Evolutionary conservation across 2,113 vertebrate genomes (phyloP).

Genomic region (Dromaius novaehollandiae): DNA sequence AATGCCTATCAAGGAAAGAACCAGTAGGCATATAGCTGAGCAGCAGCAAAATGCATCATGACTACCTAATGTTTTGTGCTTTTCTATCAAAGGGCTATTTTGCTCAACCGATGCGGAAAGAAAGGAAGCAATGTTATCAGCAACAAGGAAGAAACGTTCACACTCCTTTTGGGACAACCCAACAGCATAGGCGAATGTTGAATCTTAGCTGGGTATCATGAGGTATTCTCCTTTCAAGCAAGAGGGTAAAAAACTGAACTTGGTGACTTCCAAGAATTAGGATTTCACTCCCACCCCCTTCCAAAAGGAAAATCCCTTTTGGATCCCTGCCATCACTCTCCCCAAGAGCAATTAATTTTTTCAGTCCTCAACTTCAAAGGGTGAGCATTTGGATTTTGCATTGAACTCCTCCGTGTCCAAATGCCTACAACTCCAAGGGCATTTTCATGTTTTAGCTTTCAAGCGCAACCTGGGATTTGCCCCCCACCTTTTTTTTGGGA

Average conservation of each 20-base stretch:
- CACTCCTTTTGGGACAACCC: neutral
- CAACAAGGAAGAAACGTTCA: neutral
- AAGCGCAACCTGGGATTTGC: neutral
- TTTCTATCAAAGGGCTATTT: neutral
- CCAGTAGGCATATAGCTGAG: neutral
- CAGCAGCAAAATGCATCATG: neutral
- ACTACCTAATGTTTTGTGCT: neutral
- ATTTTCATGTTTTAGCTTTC: neutral
- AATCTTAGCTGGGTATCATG: too few species aligned
- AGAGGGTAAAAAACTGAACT: neutral
- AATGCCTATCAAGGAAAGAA: neutral
- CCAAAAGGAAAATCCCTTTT: too few species aligned
- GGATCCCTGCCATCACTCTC: too few species aligned
- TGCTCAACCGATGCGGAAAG: fast-evolving
- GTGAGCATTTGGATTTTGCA: too few species aligned
- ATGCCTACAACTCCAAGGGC: neutral
- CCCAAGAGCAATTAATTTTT: too few species aligned
- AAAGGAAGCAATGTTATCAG: neutral
- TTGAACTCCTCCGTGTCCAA: too few species aligned
- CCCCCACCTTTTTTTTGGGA: neutral
- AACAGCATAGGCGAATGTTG: neutral
- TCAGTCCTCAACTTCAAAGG: too few species aligned
- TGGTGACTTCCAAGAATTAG: neutral
- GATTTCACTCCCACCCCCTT: neutral
- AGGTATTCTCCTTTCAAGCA: neutral